phyloP scores from a whole-genome alignment of 2,797 vertebrate genomes.

The Phrynocephalus vlangalii region DNA sequence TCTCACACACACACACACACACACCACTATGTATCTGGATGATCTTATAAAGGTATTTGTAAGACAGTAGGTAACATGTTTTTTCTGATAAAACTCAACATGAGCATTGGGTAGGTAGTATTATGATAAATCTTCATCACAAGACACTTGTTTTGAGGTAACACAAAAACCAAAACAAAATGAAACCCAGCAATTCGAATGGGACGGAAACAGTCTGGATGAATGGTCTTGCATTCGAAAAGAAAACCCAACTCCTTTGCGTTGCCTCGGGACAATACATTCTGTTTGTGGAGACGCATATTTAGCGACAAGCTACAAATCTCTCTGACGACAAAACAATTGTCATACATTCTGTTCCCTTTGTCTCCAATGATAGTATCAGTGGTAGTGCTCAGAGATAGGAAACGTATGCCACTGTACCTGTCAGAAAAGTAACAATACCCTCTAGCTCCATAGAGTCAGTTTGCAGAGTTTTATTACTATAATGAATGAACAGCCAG shows the following conservation, averaged over 20 bases:
- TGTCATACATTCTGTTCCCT: conserved; percentile 88
- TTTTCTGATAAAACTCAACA: background rate
- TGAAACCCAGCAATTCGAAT: conserved; percentile 53
- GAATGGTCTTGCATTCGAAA: conserved; percentile 80
- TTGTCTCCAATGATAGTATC: conserved; percentile 86
- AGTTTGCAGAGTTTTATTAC: conserved; percentile 84
- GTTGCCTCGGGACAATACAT: conserved; percentile 87
- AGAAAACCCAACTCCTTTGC: conserved; percentile 81
- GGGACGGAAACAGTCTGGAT: conserved; percentile 73
- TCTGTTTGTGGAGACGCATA: conserved; percentile 87
- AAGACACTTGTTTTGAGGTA: conserved; percentile 60
- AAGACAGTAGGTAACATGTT: background rate
- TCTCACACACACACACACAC: background rate
- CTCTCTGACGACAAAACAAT: conserved; percentile 87
- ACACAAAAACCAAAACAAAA: conserved; percentile 50
- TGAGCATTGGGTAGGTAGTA: background rate
- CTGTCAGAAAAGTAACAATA: conserved; percentile 76
- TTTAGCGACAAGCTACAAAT: conserved; percentile 85
- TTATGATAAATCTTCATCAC: conserved; percentile 11
- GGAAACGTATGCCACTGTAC: conserved; percentile 77
- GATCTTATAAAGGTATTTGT: background rate
- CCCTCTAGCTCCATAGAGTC: conserved; percentile 78
- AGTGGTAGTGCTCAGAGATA: conserved; percentile 80
- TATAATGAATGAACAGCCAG: conserved; percentile 87
- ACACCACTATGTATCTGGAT: background rate